Conservation (phyloP, 2,888 invertebrate genomes). For the Ormyrus rosae region DNA sequence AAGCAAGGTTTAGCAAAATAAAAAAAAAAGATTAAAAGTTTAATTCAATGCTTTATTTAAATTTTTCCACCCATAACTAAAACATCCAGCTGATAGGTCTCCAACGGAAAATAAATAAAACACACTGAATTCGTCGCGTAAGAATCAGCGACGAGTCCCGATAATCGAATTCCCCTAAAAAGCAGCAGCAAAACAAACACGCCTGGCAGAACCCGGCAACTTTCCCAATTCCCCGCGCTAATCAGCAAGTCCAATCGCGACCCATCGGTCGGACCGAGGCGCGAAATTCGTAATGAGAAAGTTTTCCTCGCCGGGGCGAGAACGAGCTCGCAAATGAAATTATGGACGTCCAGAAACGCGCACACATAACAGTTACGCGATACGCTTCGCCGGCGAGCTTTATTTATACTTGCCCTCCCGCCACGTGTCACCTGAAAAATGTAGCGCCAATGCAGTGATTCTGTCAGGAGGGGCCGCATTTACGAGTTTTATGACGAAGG, state of each 20-base stretch:
- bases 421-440: too few species aligned
- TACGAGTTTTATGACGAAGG: not conserved
- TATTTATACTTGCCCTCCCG: not conserved
- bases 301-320: too few species aligned
- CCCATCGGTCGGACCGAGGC: not conserved
- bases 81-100: too few species aligned
- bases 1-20: too few species aligned
- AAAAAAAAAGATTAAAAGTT: too few species aligned
- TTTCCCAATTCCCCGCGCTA: constrained; percentile 9
- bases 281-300: too few species aligned
- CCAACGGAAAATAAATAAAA: too few species aligned
- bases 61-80: too few species aligned
- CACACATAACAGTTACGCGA: not conserved
- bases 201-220: not conserved
- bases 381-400: not conserved
- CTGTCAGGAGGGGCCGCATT: not conserved
- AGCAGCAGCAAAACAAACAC: not conserved
- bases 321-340: constrained; percentile 9
- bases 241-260: constrained; percentile 2
- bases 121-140: too few species aligned
- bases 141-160: too few species aligned
- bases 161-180: not conserved
- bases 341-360: not conserved
- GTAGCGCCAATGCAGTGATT: not conserved
- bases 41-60: too few species aligned